phyloP scores from a whole-genome alignment of 2,113 vertebrate species.

The Proteles cristata region DNA sequence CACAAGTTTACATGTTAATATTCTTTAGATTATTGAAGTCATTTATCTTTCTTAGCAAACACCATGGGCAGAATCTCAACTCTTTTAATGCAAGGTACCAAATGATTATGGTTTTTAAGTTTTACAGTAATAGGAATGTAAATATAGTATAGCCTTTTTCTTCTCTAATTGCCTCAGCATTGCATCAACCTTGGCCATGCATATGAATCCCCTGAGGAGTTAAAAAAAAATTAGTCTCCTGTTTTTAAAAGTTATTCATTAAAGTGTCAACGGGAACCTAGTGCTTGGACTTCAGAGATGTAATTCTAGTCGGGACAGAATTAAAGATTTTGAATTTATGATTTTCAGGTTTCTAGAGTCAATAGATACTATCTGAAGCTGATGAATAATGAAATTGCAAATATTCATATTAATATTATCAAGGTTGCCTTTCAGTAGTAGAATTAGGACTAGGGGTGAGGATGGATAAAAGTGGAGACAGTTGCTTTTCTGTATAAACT shows the following conservation, averaged over 20 bases:
- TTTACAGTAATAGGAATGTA: neutral
- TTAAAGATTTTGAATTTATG: neutral
- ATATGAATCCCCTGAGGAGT: neutral
- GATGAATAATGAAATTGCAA: neutral
- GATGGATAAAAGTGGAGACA: neutral
- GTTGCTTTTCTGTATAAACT: neutral
- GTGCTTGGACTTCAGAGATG: neutral
- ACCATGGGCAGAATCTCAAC: neutral
- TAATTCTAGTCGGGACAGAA: neutral
- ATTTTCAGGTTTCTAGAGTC: neutral
- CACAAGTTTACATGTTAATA: neutral
- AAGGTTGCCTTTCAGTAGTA: neutral
- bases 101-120: neutral
- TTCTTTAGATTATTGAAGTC: neutral
- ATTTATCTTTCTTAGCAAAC: conserved; percentile 15
- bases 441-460: neutral
- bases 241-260: conserved; percentile 34
- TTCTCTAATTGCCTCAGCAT: neutral
- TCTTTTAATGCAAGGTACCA: neutral
- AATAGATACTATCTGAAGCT: neutral
- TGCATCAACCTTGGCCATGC: neutral
- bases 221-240: neutral
- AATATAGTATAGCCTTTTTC: neutral
- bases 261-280: neutral
- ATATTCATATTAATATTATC: neutral